Percentiles rank a stretch among this genome's conserved stretches.
Conservation (phyloP, 2,113 vertebrate genomes). For the Pholis gunnellus region DNA sequence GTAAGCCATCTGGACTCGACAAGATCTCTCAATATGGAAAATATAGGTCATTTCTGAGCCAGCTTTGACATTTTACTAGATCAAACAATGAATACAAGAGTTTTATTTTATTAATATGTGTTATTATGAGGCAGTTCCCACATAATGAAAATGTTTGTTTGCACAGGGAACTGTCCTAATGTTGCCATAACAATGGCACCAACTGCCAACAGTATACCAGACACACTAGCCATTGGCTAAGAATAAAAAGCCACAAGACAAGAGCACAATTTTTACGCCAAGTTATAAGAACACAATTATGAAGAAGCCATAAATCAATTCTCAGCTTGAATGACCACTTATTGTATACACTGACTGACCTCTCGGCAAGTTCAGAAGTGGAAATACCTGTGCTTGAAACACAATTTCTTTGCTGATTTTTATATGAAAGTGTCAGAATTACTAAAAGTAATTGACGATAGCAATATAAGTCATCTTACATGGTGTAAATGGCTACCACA, state of each 20-base stretch:
- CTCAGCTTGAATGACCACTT: constrained; percentile 42
- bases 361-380: constrained; percentile 5
- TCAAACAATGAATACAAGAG: not conserved
- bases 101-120: constrained; percentile 11
- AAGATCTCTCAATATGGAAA: constrained; percentile 8
- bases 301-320: constrained; percentile 61
- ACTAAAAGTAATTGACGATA: constrained; percentile 39
- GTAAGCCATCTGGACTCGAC: constrained; percentile 16
- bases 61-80: constrained; percentile 20
- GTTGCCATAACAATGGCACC: constrained; percentile 47
- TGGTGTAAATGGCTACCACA: constrained; percentile 9
- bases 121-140: constrained; percentile 44
- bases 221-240: constrained; percentile 30
- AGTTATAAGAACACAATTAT: constrained; percentile 11
- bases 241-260: constrained; percentile 34
- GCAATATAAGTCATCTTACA: constrained; percentile 53
- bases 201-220: constrained; percentile 53
- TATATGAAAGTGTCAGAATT: constrained; percentile 25
- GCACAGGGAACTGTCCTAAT: constrained; percentile 60
- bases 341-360: constrained; percentile 19
- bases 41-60: constrained; percentile 39
- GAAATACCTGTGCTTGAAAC: not conserved
- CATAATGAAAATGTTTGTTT: constrained; percentile 47
- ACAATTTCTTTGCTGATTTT: constrained; percentile 46
- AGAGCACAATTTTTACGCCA: constrained; percentile 65